Evolutionary conservation across 2,888 invertebrate species (phyloP).

Genomic region (Periphyllus acericola): DNA sequence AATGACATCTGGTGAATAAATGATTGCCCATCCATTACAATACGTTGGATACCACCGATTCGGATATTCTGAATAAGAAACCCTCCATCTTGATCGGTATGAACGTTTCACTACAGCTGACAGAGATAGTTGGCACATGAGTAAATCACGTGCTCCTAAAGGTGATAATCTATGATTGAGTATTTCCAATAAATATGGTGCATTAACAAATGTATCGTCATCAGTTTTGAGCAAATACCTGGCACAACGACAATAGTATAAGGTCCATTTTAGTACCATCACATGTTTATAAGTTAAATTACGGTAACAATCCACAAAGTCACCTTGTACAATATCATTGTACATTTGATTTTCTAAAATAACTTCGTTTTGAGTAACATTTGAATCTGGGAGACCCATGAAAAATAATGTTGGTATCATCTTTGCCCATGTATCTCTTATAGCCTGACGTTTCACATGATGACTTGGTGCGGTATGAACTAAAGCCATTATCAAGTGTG

Average conservation of each 20-base stretch:
- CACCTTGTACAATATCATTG: constrained; percentile 80
- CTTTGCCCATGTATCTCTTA: constrained; percentile 79
- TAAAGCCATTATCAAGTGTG: constrained; percentile 73
- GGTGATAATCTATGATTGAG: constrained; percentile 72
- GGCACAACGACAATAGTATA: constrained; percentile 76
- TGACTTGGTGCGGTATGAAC: constrained; percentile 78
- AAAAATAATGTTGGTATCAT: constrained; percentile 76
- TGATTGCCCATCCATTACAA: constrained; percentile 79
- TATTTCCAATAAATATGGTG: constrained; percentile 67
- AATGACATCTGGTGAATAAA: constrained; percentile 75
- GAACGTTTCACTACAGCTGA: constrained; percentile 50
- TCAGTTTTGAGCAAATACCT: constrained; percentile 70
- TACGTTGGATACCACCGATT: constrained; percentile 77
- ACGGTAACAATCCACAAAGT: constrained; percentile 79
- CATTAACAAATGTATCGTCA: constrained; percentile 70
- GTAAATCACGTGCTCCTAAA: constrained; percentile 71
- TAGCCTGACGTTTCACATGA: constrained; percentile 73
- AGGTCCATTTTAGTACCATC: constrained; percentile 82
- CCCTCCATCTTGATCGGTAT: constrained; percentile 81
- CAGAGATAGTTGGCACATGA: constrained; percentile 68
- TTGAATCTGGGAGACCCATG: constrained; percentile 69
- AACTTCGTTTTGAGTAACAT: constrained; percentile 67
- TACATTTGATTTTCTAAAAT: constrained; percentile 71
- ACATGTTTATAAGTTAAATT: constrained; percentile 88
- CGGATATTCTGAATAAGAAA: constrained; percentile 76